Evolutionary conservation across 2,113 vertebrate genomes (phyloP).

Genomic region (Lipophrys pholis): DNA sequence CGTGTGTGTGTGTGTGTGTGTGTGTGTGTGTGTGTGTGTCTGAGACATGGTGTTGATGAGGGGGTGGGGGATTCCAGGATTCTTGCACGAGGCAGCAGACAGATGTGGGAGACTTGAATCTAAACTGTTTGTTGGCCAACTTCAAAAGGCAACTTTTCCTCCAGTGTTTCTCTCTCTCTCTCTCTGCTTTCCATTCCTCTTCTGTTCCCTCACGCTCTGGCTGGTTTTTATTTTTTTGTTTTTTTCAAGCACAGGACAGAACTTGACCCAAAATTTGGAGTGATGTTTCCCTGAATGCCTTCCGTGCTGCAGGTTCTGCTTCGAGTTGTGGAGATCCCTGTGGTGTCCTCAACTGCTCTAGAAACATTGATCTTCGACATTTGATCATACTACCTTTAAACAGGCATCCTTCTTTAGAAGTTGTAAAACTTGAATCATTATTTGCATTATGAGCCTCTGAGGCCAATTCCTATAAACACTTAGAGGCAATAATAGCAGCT

Average conservation of each 20-base stretch:
- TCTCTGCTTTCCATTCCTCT: conserved; percentile 67
- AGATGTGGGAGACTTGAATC: conserved; percentile 76
- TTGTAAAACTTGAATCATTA: no score
- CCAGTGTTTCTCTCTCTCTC: conserved; percentile 51
- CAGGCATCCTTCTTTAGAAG: neutral
- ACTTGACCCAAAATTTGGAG: neutral
- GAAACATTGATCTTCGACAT: neutral
- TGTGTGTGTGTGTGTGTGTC: neutral
- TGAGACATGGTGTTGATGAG: conserved; percentile 60
- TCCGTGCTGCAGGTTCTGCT: conserved; percentile 46
- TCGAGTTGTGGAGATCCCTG: neutral
- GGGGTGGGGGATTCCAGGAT: conserved; percentile 77
- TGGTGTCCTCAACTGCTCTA: conserved; percentile 16
- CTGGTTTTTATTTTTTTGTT: conserved; percentile 53
- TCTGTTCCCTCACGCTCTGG: conserved; percentile 67
- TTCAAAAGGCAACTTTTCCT: conserved; percentile 69
- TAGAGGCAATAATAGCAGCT: no score
- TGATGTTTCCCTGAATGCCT: conserved; percentile 52
- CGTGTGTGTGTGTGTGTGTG: no score
- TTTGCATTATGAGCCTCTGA: no score
- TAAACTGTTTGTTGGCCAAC: conserved; percentile 72
- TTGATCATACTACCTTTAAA: conserved; percentile 6
- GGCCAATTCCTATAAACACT: no score
- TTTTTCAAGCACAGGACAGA: conserved; percentile 37
- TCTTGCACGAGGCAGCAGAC: conserved; percentile 70